phyloP scores from a whole-genome alignment of 1,140 invertebrate genomes.

The Drosophila dunni region DNA sequence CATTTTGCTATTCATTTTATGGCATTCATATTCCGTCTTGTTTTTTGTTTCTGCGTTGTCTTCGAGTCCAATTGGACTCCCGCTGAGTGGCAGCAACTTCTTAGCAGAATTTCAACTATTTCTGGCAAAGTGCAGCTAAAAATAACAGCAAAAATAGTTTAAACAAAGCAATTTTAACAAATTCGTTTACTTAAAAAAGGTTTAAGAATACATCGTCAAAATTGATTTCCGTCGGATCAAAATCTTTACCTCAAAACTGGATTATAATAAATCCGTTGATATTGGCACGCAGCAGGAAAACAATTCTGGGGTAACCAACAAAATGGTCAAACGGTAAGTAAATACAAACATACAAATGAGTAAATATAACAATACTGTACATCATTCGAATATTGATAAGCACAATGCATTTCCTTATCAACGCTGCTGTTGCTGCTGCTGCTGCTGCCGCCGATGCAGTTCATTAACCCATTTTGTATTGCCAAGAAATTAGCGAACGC shows the following conservation, averaged over 20 bases:
- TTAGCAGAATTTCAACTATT: conserved; percentile 1
- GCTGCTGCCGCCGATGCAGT: conserved; percentile 9
- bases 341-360: not conserved
- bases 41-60: conserved; percentile 32
- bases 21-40: conserved; percentile 11
- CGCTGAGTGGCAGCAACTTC: conserved; percentile 3
- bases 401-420: conserved; percentile 25
- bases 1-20: conserved; percentile 32
- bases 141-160: not conserved
- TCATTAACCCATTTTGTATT: conserved; percentile 64
- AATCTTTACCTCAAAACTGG: conserved; percentile 84
- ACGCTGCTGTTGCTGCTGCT: conserved; percentile 12
- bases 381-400: conserved; percentile 1
- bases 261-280: conserved; percentile 85
- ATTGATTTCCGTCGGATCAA: conserved; percentile 84
- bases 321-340: conserved; percentile 84
- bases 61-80: conserved; percentile 44
- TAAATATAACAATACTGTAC: not conserved
- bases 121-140: not conserved
- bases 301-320: conserved; percentile 84
- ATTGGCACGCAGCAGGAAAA: conserved; percentile 84
- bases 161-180: not conserved
- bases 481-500: conserved; percentile 53
- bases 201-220: conserved; percentile 60
- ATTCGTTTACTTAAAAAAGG: conserved; percentile 50